Evolutionary conservation across 2,888 invertebrate species (phyloP).

Genomic region (Sericinus montela): DNA sequence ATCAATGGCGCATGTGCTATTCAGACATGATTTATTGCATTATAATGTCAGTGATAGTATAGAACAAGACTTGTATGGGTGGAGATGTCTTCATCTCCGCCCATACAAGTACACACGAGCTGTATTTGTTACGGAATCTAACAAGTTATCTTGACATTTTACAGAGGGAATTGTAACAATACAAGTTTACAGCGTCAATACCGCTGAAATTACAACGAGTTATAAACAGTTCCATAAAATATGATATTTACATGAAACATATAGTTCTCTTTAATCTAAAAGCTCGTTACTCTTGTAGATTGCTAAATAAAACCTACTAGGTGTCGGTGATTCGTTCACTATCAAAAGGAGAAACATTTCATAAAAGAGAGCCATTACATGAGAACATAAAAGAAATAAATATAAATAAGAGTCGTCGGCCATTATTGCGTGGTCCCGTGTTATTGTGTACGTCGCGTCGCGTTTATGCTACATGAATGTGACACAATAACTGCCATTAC

Average conservation of each 20-base stretch:
- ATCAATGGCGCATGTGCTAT: conserved; percentile 65
- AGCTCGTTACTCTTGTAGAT: conserved; percentile 40
- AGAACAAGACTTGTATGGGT: too few relatives aligned
- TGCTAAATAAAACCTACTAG: conserved; percentile 39
- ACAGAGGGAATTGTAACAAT: too few relatives aligned
- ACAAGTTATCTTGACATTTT: too few relatives aligned
- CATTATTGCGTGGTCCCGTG: conserved; percentile 59
- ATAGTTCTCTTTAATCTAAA: conserved; percentile 55
- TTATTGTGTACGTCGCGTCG: conserved; percentile 66
- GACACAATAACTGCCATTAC: conserved; percentile 65
- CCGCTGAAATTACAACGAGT: too few relatives aligned
- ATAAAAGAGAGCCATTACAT: conserved; percentile 65
- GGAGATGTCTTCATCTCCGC: too few relatives aligned
- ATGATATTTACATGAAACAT: too few relatives aligned
- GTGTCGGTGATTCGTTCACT: conserved; percentile 42
- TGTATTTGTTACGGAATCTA: too few relatives aligned
- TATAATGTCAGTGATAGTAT: conserved; percentile 52
- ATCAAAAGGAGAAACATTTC: conserved; percentile 49
- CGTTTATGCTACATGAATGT: conserved; percentile 64
- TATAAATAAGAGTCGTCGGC: conserved; percentile 70
- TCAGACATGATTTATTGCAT: conserved; percentile 68
- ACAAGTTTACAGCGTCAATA: too few relatives aligned
- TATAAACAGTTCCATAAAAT: too few relatives aligned
- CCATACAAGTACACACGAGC: too few relatives aligned
- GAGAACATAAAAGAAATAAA: conserved; percentile 71